These are phyloP conservation scores for Pelagia noctiluca DNA, from an alignment of 30 jellyfish, hydroid and myxozoan species.

Conservation along the genomic window DNA sequence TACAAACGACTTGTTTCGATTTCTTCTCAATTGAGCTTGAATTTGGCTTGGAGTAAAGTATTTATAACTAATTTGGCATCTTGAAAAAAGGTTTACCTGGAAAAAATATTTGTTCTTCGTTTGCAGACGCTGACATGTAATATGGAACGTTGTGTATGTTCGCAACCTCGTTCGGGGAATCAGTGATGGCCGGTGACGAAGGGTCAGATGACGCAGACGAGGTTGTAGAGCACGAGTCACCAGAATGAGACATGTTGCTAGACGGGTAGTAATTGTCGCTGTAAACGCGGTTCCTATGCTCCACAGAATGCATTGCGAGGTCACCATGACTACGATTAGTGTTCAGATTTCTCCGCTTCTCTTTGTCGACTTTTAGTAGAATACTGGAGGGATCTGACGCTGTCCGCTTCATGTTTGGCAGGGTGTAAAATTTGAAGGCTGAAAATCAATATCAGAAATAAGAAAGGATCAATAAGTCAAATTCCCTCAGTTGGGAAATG, in stretches of 20 bases:
- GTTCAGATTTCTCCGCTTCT: too few relatives aligned
- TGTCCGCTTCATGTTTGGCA: constrained; percentile 84
- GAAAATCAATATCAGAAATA: neutral
- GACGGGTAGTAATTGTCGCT: constrained; percentile 55
- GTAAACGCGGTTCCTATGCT: constrained; percentile 47
- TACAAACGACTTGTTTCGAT: too few relatives aligned
- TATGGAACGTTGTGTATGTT: constrained; percentile 52
- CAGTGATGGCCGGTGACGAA: constrained; percentile 79
- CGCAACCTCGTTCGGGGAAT: constrained; percentile 74
- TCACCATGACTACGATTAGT: constrained; percentile 88
- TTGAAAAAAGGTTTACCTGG: constrained; percentile 59
- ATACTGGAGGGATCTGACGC: constrained; percentile 80
- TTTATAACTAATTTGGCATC: too few relatives aligned
- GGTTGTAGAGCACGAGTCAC: constrained; percentile 91
- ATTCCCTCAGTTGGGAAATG: neutral
- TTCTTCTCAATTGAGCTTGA: too few relatives aligned
- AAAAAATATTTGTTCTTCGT: constrained; percentile 64
- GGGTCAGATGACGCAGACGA: constrained; percentile 95
- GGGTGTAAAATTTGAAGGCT: constrained; percentile 69
- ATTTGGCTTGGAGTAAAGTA: too few relatives aligned
- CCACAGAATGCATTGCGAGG: constrained; percentile 64
- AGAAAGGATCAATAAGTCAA: neutral
- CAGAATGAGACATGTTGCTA: constrained; percentile 69
- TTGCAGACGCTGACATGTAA: constrained; percentile 50
- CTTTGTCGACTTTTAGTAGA: neutral